A percentile compares a stretch with the other conserved stretches of the same genome.
phyloP scores from a whole-genome alignment of 2,113 vertebrate species.

The Odobenus rosmarus region DNA sequence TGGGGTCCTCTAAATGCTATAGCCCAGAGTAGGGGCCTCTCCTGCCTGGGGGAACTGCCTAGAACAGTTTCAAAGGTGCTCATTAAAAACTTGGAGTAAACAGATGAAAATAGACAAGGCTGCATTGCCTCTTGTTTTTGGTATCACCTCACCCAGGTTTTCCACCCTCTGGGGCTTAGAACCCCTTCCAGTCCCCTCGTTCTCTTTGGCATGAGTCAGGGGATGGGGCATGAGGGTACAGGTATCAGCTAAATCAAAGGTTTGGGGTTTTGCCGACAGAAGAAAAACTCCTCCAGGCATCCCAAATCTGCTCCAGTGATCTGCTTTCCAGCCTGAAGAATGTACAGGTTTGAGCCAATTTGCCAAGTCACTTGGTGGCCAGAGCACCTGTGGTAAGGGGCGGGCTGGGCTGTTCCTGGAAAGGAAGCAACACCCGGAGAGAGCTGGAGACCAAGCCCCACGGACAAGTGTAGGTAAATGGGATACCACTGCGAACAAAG shows the following conservation, averaged over 20 bases:
- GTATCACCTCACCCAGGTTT: not conserved
- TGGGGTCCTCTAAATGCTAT: not conserved
- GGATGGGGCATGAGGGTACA: not conserved
- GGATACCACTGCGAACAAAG: not conserved
- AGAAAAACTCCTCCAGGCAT: constrained; percentile 23
- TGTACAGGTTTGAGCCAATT: not conserved
- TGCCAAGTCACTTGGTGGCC: not conserved
- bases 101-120: constrained; percentile 5
- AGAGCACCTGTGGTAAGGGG: not conserved
- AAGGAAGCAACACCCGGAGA: not conserved
- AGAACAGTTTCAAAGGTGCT: not conserved
- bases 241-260: constrained; percentile 24
- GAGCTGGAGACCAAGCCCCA: not conserved
- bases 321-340: constrained; percentile 42
- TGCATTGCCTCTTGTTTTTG: not conserved
- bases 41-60: not conserved
- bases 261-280: not conserved
- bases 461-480: not conserved
- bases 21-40: not conserved
- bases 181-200: not conserved
- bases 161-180: not conserved
- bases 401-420: not conserved
- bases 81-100: not conserved
- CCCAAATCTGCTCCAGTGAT: not conserved
- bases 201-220: not conserved